Conservation (phyloP, 2,113 vertebrate species). For the Lutjanus erythropterus region DNA sequence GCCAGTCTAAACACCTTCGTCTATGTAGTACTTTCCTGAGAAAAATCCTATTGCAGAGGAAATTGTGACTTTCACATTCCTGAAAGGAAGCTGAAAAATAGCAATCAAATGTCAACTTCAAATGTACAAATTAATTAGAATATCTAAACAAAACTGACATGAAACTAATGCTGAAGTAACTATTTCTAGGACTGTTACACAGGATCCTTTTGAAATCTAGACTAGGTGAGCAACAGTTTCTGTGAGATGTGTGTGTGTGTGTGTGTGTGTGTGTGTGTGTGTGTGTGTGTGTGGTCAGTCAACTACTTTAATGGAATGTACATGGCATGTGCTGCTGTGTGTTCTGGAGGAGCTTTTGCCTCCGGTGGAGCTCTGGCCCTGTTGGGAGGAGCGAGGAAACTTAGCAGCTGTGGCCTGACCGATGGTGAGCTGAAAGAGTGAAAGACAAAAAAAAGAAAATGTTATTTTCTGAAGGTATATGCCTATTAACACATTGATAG, state of each 20-base stretch:
- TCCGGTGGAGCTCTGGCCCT: slow-evolving; percentile 70
- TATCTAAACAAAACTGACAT: background rate
- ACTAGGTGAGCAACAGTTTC: background rate
- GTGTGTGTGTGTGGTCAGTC: slow-evolving; percentile 81
- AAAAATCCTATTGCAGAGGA: slow-evolving; percentile 15
- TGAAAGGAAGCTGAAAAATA: background rate
- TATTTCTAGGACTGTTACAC: slow-evolving; percentile 34
- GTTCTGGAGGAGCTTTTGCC: slow-evolving; percentile 82
- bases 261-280: background rate
- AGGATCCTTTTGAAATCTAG: slow-evolving; percentile 8
- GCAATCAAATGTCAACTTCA: slow-evolving; percentile 1
- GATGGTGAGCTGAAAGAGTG: slow-evolving; percentile 88
- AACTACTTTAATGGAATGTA: slow-evolving; percentile 94
- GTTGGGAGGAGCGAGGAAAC: slow-evolving; percentile 89
- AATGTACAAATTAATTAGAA: background rate
- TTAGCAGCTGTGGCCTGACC: slow-evolving; percentile 93
- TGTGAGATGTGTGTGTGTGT: background rate
- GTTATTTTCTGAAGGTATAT: background rate
- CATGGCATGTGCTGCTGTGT: slow-evolving; percentile 74
- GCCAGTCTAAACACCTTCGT: slow-evolving; percentile 7
- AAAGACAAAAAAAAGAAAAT: background rate
- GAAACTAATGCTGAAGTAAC: background rate
- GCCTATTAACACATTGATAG: background rate
- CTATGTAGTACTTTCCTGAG: background rate
- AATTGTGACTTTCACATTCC: background rate